These are phyloP conservation scores for Chionomys nivalis DNA, from an alignment of 2,113 vertebrate genomes.

Conservation along the genomic window DNA sequence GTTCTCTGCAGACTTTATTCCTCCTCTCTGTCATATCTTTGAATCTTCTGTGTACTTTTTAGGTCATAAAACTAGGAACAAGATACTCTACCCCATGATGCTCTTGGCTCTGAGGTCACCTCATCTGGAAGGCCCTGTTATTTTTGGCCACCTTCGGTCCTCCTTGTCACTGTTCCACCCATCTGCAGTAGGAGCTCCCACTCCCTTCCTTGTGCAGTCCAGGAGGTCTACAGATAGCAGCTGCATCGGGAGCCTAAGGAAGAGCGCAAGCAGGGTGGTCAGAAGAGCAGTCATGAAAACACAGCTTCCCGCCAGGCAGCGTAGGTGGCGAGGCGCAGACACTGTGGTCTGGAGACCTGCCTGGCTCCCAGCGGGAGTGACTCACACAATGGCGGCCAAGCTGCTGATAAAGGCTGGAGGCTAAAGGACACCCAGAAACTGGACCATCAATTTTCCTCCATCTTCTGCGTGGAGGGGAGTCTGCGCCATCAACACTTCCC, in stretches of 20 bases:
- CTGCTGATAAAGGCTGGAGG: not conserved
- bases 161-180: not conserved
- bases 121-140: slow-evolving; percentile 53
- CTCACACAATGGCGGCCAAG: not conserved
- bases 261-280: slow-evolving; percentile 35
- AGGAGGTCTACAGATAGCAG: not conserved
- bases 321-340: not conserved
- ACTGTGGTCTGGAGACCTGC: not conserved
- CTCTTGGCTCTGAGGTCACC: slow-evolving; percentile 10
- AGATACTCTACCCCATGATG: slow-evolving; percentile 28
- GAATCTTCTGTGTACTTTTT: not conserved
- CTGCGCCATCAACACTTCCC: rapidly evolving
- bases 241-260: not conserved
- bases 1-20: not conserved
- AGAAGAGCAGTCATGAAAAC: not conserved
- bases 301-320: not conserved
- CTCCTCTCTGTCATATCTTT: not conserved
- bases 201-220: not conserved
- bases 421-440: not conserved
- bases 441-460: not conserved
- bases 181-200: not conserved
- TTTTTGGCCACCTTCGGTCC: not conserved
- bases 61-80: slow-evolving; percentile 49
- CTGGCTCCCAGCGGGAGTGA: not conserved
- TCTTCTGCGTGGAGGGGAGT: rapidly evolving